Percentiles rank a stretch among this genome's conserved stretches.
Conservation (phyloP, 2,797 vertebrate genomes). For the Sebastes variabilis region DNA sequence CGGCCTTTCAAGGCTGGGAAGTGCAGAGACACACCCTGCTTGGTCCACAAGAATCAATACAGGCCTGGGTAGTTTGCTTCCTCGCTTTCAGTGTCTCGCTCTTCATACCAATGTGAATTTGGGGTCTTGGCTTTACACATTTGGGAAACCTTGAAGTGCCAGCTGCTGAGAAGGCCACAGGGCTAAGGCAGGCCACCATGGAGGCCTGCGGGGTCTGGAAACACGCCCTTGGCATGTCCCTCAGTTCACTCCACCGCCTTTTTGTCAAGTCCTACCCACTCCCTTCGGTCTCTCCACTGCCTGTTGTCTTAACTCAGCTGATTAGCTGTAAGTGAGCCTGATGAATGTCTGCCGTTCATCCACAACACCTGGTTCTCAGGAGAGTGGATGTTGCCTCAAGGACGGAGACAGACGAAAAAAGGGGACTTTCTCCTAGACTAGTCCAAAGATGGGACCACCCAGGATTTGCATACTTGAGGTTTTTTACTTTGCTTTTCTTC, state of each 20-base stretch:
- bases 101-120: slow-evolving; percentile 56
- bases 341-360: slow-evolving; percentile 79
- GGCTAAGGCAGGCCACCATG: slow-evolving; percentile 72
- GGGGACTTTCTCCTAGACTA: slow-evolving; percentile 65
- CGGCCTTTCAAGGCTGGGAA: slow-evolving; percentile 81
- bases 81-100: slow-evolving; percentile 57
- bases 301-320: slow-evolving; percentile 70
- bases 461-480: slow-evolving; percentile 77
- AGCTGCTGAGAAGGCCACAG: slow-evolving; percentile 73
- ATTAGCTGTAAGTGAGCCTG: slow-evolving; percentile 78
- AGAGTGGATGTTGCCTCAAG: slow-evolving; percentile 52
- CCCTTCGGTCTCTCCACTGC: slow-evolving; percentile 37
- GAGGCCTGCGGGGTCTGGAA: slow-evolving; percentile 71
- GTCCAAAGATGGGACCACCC: slow-evolving; percentile 78
- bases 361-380: slow-evolving; percentile 74
- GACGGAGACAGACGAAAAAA: slow-evolving; percentile 67
- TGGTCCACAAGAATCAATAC: slow-evolving; percentile 76
- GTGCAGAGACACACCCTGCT: slow-evolving; percentile 76
- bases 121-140: slow-evolving; percentile 57
- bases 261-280: slow-evolving; percentile 61
- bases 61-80: slow-evolving; percentile 61
- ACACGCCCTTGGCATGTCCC: slow-evolving; percentile 64
- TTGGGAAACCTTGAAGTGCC: slow-evolving; percentile 75
- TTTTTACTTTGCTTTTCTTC: slow-evolving; percentile 77
- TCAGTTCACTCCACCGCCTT: slow-evolving; percentile 38